Evolutionary conservation across 1,140 invertebrate genomes (phyloP).

Genomic region (Lethrus apterus): DNA sequence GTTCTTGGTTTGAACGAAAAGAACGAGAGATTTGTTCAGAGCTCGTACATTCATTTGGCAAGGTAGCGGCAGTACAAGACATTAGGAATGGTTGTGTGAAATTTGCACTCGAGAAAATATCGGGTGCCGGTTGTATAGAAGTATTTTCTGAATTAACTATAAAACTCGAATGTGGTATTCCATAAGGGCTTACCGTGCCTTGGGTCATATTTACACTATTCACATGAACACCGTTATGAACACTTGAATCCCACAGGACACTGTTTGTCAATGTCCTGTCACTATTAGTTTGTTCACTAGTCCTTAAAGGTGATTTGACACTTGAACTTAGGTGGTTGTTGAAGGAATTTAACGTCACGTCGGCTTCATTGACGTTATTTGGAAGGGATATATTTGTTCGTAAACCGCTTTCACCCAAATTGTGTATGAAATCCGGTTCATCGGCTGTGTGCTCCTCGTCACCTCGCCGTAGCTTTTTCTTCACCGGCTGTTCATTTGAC

Average conservation of each 20-base stretch:
- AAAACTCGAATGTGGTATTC: too few relatives aligned
- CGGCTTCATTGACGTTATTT: conserved; percentile 33
- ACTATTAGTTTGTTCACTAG: conserved; percentile 23
- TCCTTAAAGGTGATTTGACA: conserved; percentile 27
- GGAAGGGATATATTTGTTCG: conserved; percentile 36
- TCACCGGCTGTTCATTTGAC: conserved; percentile 64
- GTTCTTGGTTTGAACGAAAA: conserved; percentile 1
- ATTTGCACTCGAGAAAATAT: conserved; percentile 21
- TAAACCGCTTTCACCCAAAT: conserved; percentile 29
- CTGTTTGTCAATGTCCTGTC: conserved; percentile 4
- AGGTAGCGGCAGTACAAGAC: conserved; percentile 5
- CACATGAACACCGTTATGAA: conserved; percentile 6
- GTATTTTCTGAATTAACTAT: conserved; percentile 22
- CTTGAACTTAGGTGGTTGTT: conserved; percentile 7
- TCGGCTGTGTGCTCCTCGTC: conserved; percentile 49
- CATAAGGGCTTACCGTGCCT: not conserved
- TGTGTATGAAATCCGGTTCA: conserved; percentile 43
- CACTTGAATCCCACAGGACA: not conserved
- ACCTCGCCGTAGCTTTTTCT: conserved; percentile 58
- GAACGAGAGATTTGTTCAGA: not conserved
- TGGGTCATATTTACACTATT: conserved; percentile 8
- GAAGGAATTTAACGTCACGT: conserved; percentile 26
- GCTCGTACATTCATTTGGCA: not conserved
- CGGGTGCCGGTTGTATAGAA: conserved; percentile 29
- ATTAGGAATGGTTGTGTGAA: conserved; percentile 12